Base-by-base conservation (phyloP, 1,140 invertebrate genomes). In the Diachasmimorpha longicaudata region DNA sequence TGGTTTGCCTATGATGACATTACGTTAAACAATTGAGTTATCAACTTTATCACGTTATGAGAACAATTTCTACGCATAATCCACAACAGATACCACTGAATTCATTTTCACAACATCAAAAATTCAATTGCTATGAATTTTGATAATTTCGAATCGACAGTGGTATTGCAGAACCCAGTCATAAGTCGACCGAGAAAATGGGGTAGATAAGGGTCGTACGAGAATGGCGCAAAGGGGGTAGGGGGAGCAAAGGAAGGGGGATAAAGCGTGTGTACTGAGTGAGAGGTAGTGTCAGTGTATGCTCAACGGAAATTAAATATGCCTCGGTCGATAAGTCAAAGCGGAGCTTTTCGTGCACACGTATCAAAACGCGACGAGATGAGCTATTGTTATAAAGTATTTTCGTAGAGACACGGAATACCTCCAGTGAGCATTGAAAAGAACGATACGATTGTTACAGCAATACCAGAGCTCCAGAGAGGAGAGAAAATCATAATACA, bases 301-400 rank as follows among this genome's bases (percentile, higher is more conserved):
- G 36, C 36, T 83, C 81, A 87, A 85, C 88, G 88, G 88, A 89
- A 89, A 89, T 89, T 89, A 89, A 89, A 89, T 89, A 89, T 88
- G 87, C 87, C 87, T 87, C 83, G 84, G 84, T 86, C 86, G 87
- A 89, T 89, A 89, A 89, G 87, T 89, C 84, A 85, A 71, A 42
- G 68, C 69, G 84, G 78, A 72, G 84, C 79, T 52, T 39, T 39
- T 55, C 58, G 71, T 25, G 55, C 25, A 46, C 46, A 25, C 19
- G 42, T 86, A 87, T 87, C 85, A 85, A 86, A 81, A 82, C 81
- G 81, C 82, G 82, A 85, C 83, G 85, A 86, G 87, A 89, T 89
- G 87, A 89, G 86, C 87, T 88, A 89, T 89, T 89, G 87, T 89
- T 31, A 31, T 14, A 16, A 0, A 85, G 83, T 86, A 86, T 87